Percentiles rank a stretch among this genome's conserved stretches.
phyloP scores from a whole-genome alignment of 1,140 invertebrate genomes.

The Acyrthosiphon pisum region DNA sequence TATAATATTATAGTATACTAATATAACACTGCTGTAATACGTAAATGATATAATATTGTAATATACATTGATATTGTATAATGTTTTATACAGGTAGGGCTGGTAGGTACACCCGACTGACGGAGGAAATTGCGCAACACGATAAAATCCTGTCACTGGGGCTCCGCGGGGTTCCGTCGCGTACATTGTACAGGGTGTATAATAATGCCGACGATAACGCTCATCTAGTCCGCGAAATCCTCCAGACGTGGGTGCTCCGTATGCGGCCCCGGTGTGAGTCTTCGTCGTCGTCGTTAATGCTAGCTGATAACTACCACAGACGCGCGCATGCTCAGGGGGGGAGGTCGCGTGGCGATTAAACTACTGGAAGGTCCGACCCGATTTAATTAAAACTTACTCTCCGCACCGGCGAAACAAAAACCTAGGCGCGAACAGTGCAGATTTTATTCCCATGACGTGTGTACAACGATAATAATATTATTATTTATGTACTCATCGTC shows the following conservation, averaged over 20 bases:
- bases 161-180: not conserved
- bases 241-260: not conserved
- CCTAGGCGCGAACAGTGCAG: not conserved
- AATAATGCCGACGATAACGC: not conserved
- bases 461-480: not conserved
- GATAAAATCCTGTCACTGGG: not conserved
- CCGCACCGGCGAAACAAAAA: not conserved
- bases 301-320: not conserved
- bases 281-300: not conserved
- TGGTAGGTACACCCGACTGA: too few relatives aligned
- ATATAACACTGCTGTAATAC: not conserved
- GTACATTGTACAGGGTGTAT: not conserved
- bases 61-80: not conserved
- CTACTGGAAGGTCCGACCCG: not conserved
- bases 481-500: not conserved
- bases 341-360: not conserved
- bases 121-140: not conserved
- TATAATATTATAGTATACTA: not conserved
- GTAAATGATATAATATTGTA: not conserved
- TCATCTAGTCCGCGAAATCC: not conserved
- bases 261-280: not conserved
- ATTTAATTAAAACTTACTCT: constrained; percentile 29
- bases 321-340: not conserved
- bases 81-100: too few relatives aligned
- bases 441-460: not conserved